phyloP scores from a whole-genome alignment of 2,797 vertebrate species.

The Paratrypauchen microcephalus region DNA sequence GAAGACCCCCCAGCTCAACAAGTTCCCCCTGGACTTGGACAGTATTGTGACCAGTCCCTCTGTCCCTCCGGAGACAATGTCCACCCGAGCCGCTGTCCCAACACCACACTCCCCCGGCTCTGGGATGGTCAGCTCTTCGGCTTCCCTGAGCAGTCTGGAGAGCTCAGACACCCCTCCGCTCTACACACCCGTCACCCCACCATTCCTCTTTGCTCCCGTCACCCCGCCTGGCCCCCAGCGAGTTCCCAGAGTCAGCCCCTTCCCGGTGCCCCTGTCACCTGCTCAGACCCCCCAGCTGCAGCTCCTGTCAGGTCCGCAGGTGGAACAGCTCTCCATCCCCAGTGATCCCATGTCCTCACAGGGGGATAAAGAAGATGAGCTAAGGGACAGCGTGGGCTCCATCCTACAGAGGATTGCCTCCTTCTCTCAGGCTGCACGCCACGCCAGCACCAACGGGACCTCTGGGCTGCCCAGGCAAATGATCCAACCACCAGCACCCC shows the following conservation, averaged over 20 bases:
- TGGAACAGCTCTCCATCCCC: slow-evolving; percentile 46
- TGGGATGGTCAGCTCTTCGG: slow-evolving; percentile 47
- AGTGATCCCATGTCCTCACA: slow-evolving; percentile 8
- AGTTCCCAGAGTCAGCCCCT: slow-evolving; percentile 45
- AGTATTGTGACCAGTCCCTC: slow-evolving; percentile 46
- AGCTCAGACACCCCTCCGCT: slow-evolving; percentile 48
- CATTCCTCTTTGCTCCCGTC: slow-evolving; percentile 22
- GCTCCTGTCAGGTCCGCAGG: slow-evolving; percentile 66
- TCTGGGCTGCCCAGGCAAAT: slow-evolving; percentile 6
- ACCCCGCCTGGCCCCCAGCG: slow-evolving; percentile 45
- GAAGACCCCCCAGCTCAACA: slow-evolving; percentile 74
- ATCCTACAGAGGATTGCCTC: slow-evolving; percentile 76
- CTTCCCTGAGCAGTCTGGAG: slow-evolving; percentile 59
- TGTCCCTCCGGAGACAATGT: neutral
- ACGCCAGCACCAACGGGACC: slow-evolving; percentile 41
- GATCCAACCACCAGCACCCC: neutral
- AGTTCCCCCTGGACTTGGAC: slow-evolving; percentile 79
- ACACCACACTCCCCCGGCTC: slow-evolving; percentile 44
- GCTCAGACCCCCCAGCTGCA: slow-evolving; percentile 63
- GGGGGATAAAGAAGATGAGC: slow-evolving; percentile 1
- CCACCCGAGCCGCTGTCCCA: neutral
- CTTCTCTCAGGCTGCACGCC: slow-evolving; percentile 56
- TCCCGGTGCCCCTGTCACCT: slow-evolving; percentile 49
- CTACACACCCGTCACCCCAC: slow-evolving; percentile 4
- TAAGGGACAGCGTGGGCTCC: slow-evolving; percentile 68